A percentile compares a stretch with the other conserved stretches of the same genome.
Evolutionary conservation across 1,140 invertebrate genomes (phyloP).

Genomic region (Bombyx mori): ASM3026992v2 NC_085112.1:10823001-10823500

Average conservation of each 20-base stretch:
- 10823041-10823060: too few relatives aligned
- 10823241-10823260: background rate
- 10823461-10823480: conserved; percentile 14
- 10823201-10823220: too few relatives aligned
- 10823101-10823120: too few relatives aligned
- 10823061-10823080: too few relatives aligned
- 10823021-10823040: too few relatives aligned
- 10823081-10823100: too few relatives aligned
- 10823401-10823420: conserved; percentile 21
- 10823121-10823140: too few relatives aligned
- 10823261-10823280: conserved; percentile 30
- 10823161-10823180: too few relatives aligned
- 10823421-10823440: conserved; percentile 1
- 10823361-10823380: conserved; percentile 54
- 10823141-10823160: too few relatives aligned
- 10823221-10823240: too few relatives aligned
- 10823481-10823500: conserved; percentile 10
- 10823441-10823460: background rate
- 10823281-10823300: conserved; percentile 53
- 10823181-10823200: too few relatives aligned
- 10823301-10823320: conserved; percentile 37
- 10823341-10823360: conserved; percentile 23
- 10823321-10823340: conserved; percentile 13
- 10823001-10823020: too few relatives aligned
- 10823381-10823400: conserved; percentile 53